These are phyloP conservation scores for Mastacembelus armatus DNA, from an alignment of 2,797 vertebrate species.

Conservation along the genomic window DNA sequence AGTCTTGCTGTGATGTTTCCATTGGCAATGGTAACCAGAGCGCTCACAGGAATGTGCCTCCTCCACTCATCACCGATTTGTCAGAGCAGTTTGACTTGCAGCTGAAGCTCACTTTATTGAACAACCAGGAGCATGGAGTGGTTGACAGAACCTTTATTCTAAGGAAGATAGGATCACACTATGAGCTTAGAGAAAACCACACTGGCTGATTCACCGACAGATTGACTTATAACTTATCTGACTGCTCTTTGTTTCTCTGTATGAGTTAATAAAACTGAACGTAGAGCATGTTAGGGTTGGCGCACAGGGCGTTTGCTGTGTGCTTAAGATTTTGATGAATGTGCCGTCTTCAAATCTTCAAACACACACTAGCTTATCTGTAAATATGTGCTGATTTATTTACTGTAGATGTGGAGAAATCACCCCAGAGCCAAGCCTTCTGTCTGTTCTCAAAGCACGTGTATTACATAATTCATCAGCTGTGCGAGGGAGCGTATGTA, in stretches of 20 bases:
- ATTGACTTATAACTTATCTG: slow-evolving; percentile 46
- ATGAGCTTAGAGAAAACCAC: slow-evolving; percentile 26
- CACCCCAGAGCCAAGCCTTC: slow-evolving; percentile 14
- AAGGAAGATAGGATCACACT: slow-evolving; percentile 44
- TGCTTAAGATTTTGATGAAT: slow-evolving; percentile 48
- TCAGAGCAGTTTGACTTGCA: slow-evolving; percentile 51
- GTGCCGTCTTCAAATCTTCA: slow-evolving; percentile 5
- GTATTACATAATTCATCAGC: slow-evolving; percentile 67
- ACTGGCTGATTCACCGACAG: slow-evolving; percentile 40
- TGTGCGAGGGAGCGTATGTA: slow-evolving; percentile 22
- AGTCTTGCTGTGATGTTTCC: slow-evolving; percentile 44
- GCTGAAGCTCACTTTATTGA: slow-evolving; percentile 27
- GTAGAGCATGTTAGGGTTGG: slow-evolving; percentile 28
- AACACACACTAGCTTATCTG: slow-evolving; percentile 13
- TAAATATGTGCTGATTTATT: slow-evolving; percentile 34
- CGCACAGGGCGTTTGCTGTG: slow-evolving; percentile 23
- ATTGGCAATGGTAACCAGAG: slow-evolving; percentile 42
- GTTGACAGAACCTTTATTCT: slow-evolving; percentile 33
- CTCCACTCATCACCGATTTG: slow-evolving; percentile 36
- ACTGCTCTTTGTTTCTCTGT: slow-evolving; percentile 38
- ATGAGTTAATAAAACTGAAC: slow-evolving; percentile 55
- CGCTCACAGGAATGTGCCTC: slow-evolving; percentile 25
- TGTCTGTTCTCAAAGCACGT: slow-evolving; percentile 26
- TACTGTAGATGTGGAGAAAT: slow-evolving; percentile 42
- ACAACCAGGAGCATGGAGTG: slow-evolving; percentile 6